phyloP scores from a whole-genome alignment of 2,797 vertebrate species.

The Notamacropus eugenii region DNA sequence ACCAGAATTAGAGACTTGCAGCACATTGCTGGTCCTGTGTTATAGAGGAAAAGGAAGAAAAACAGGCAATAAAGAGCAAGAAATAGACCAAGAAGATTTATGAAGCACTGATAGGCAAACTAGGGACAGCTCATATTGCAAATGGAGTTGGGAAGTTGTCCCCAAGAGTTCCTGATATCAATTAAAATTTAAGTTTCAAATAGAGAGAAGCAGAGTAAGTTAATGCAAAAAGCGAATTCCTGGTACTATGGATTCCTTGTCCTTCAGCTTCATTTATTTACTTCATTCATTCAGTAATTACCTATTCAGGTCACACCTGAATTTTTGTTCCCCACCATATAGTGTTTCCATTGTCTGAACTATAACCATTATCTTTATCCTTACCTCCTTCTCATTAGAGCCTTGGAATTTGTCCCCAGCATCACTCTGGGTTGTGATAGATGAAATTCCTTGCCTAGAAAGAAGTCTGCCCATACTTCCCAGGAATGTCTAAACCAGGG shows the following conservation, averaged over 20 bases:
- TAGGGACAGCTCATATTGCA: slow-evolving; percentile 18
- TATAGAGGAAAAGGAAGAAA: background rate
- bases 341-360: background rate
- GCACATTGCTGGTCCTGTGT: slow-evolving; percentile 38
- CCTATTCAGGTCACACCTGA: background rate
- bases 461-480: background rate
- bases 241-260: background rate
- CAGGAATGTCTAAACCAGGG: background rate
- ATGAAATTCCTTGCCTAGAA: background rate
- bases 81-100: slow-evolving; percentile 52
- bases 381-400: background rate
- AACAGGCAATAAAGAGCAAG: slow-evolving; percentile 48
- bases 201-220: background rate
- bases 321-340: background rate
- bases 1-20: slow-evolving; percentile 48
- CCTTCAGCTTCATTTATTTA: background rate
- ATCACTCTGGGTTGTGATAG: background rate
- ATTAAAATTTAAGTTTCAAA: slow-evolving; percentile 1
- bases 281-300: background rate
- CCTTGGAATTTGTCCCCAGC: background rate
- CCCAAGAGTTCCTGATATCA: background rate
- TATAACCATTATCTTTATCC: background rate
- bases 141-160: slow-evolving; percentile 32
- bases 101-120: slow-evolving; percentile 34
- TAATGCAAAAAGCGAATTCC: background rate